phyloP scores from a whole-genome alignment of 30 jellyfish, hydroid and myxozoan species.

The Euphysa ruthae region DNA sequence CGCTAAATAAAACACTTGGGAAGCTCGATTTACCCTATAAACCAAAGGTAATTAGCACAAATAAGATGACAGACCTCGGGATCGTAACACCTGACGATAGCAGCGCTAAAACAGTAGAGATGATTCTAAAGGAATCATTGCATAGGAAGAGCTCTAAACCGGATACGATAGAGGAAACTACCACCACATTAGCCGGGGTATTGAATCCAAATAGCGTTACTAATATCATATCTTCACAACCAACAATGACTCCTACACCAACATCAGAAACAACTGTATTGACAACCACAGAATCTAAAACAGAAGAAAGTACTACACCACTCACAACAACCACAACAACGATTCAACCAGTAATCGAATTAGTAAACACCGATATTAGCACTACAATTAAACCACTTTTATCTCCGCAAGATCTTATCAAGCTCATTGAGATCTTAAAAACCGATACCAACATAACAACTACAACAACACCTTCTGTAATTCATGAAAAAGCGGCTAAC shows the following conservation, averaged over 20 bases:
- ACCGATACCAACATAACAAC: neutral
- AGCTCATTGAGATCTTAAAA: neutral
- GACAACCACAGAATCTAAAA: neutral
- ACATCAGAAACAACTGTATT: neutral
- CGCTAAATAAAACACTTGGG: constrained; percentile 3
- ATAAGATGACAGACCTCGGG: neutral
- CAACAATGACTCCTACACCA: neutral
- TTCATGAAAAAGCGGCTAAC: neutral
- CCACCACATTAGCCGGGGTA: no score
- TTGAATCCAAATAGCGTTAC: no score
- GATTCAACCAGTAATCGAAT: neutral
- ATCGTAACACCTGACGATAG: neutral
- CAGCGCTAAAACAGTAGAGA: neutral
- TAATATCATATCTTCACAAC: neutral
- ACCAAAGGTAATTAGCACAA: neutral
- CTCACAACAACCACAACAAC: neutral
- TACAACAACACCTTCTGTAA: neutral
- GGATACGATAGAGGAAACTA: neutral
- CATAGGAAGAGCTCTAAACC: neutral
- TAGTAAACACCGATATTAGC: neutral
- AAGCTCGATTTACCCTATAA: neutral
- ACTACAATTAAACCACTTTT: neutral
- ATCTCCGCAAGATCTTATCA: constrained; percentile 4
- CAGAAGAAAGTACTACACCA: neutral
- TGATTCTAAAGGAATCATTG: neutral